These are phyloP conservation scores for Harpegnathos saltator DNA, from an alignment of 1,140 invertebrate species.

Conservation along the genomic window DNA sequence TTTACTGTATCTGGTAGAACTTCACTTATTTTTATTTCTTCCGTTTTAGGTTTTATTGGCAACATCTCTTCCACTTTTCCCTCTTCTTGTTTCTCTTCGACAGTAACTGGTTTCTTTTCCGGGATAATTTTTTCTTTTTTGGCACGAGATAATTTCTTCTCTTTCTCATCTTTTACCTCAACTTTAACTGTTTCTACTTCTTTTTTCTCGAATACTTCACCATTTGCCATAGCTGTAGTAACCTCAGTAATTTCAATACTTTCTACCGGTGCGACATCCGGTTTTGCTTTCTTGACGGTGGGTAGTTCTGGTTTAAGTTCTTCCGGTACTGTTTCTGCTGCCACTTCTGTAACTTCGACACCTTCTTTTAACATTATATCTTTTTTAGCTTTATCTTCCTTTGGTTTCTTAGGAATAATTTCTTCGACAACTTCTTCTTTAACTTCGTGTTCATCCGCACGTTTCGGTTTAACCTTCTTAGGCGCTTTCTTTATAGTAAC, in stretches of 20 bases:
- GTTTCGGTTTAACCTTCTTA: slow-evolving; percentile 51
- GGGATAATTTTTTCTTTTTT: slow-evolving; percentile 54
- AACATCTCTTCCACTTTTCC: slow-evolving; percentile 76
- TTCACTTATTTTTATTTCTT: slow-evolving; percentile 75
- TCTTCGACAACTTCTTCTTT: slow-evolving; percentile 72
- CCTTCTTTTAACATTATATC: slow-evolving; percentile 59
- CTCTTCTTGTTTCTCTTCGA: slow-evolving; percentile 71
- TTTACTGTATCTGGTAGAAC: slow-evolving; percentile 45
- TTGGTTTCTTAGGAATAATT: slow-evolving; percentile 82
- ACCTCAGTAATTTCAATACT: slow-evolving; percentile 55
- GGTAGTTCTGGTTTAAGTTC: slow-evolving; percentile 56
- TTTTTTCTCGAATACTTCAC: slow-evolving; percentile 66
- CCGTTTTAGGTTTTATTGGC: slow-evolving; percentile 82
- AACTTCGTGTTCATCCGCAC: slow-evolving; percentile 49
- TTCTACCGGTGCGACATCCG: slow-evolving; percentile 64
- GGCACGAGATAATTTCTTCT: slow-evolving; percentile 38
- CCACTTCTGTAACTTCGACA: slow-evolving; percentile 73
- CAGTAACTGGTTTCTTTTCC: slow-evolving; percentile 10
- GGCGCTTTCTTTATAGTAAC: slow-evolving; percentile 42
- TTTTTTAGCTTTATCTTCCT: slow-evolving; percentile 64
- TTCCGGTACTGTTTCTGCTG: slow-evolving; percentile 57
- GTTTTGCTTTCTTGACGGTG: slow-evolving; percentile 59
- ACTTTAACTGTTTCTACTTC: slow-evolving; percentile 48
- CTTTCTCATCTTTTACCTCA: slow-evolving; percentile 20
- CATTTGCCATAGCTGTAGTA: slow-evolving; percentile 35